phyloP scores from a whole-genome alignment of 2,113 vertebrate species.

The Plecturocebus donacophilus region DNA sequence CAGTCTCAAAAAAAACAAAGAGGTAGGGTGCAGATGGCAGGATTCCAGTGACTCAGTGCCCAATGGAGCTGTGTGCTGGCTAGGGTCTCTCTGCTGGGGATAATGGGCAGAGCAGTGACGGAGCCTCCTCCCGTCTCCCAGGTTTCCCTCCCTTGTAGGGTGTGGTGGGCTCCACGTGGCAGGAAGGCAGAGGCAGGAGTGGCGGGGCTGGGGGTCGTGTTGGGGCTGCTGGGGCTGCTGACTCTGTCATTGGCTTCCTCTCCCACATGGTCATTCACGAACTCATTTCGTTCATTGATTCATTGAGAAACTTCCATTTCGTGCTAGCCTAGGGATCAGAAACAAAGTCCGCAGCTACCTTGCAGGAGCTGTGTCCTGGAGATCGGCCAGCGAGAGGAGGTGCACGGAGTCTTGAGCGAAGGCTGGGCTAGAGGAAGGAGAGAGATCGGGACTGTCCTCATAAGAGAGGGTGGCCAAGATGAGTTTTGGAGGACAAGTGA shows the following conservation, averaged over 20 bases:
- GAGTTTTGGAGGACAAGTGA: background rate
- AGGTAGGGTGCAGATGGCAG: background rate
- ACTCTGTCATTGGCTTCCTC: background rate
- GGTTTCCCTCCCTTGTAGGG: background rate
- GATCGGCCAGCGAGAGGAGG: too few relatives aligned
- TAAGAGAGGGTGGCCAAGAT: background rate
- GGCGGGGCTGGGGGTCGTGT: accelerated
- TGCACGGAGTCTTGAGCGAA: background rate
- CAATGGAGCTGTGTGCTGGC: background rate
- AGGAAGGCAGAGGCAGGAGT: background rate
- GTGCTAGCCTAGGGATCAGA: too few relatives aligned
- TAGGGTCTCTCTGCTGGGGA: background rate
- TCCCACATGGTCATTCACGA: background rate
- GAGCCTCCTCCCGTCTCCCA: background rate
- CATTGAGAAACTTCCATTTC: background rate
- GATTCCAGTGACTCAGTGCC: background rate
- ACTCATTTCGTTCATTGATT: background rate
- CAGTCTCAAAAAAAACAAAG: too few relatives aligned
- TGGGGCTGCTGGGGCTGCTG: background rate
- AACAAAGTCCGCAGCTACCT: background rate
- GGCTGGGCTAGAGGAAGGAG: accelerated
- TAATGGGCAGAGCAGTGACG: background rate
- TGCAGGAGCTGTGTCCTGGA: background rate
- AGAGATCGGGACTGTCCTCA: background rate
- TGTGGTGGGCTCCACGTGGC: background rate